These are phyloP conservation scores for Hirtodrosophila confusa DNA, from an alignment of 2,888 invertebrate species.

Conservation along the genomic window DNA sequence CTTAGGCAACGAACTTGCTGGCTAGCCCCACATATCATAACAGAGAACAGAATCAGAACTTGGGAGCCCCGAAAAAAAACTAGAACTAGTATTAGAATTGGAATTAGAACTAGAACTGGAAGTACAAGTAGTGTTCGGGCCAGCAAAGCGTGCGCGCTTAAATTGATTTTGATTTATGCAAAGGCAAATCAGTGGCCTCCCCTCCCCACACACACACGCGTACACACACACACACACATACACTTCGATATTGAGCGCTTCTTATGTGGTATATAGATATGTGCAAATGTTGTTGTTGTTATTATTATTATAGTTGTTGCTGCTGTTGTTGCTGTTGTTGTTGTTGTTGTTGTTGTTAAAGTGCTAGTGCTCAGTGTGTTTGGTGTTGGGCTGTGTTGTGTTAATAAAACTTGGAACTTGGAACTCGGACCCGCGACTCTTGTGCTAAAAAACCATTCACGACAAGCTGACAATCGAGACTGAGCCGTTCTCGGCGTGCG, in stretches of 20 bases:
- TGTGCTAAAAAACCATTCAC: slow-evolving; percentile 81
- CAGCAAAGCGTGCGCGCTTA: slow-evolving; percentile 57
- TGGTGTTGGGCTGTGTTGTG: slow-evolving; percentile 31
- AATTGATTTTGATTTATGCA: slow-evolving; percentile 74
- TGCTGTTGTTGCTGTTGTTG: slow-evolving; percentile 6
- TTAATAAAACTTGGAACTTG: slow-evolving; percentile 52
- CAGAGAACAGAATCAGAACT: slow-evolving; percentile 27
- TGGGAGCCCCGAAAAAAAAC: neutral
- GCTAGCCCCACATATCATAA: slow-evolving; percentile 61
- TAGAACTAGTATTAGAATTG: slow-evolving; percentile 30
- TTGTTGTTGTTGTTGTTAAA: slow-evolving; percentile 21
- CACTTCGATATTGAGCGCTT: slow-evolving; percentile 13
- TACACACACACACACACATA: slow-evolving; percentile 27
- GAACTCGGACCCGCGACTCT: slow-evolving; percentile 53
- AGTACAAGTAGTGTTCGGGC: slow-evolving; percentile 11
- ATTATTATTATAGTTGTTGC: slow-evolving; percentile 1
- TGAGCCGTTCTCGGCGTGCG: slow-evolving; percentile 81
- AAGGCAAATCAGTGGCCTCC: slow-evolving; percentile 51
- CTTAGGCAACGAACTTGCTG: slow-evolving; percentile 55
- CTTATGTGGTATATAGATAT: slow-evolving; percentile 53
- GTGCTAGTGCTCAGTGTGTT: slow-evolving; percentile 28
- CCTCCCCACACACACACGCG: slow-evolving; percentile 37
- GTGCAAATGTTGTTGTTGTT: slow-evolving; percentile 50
- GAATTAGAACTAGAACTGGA: slow-evolving; percentile 30
- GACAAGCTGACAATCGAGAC: slow-evolving; percentile 82